phyloP scores from a whole-genome alignment of 2,113 vertebrate genomes.

The Embiotoca jacksoni region DNA sequence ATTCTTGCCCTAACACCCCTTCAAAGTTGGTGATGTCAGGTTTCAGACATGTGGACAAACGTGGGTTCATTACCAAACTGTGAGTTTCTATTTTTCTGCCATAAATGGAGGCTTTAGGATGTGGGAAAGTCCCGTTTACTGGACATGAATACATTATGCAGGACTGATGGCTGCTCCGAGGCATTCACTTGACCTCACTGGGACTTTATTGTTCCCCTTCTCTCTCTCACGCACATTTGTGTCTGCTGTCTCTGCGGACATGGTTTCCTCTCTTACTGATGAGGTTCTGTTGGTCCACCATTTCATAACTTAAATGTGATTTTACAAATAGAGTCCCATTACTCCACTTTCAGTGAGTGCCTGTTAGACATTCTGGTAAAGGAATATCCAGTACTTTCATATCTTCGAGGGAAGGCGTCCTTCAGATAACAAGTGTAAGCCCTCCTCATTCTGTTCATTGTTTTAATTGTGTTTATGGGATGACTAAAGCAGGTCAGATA shows the following conservation, averaged over 20 bases:
- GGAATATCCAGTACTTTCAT: background rate
- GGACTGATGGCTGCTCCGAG: background rate
- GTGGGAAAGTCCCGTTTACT: slow-evolving; percentile 15
- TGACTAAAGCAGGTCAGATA: slow-evolving; percentile 23
- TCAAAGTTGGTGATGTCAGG: slow-evolving; percentile 31
- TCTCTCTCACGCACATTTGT: slow-evolving; percentile 34
- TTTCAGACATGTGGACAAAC: slow-evolving; percentile 12
- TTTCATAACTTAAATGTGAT: too few species aligned
- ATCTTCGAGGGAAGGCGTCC: background rate
- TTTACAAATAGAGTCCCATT: too few species aligned
- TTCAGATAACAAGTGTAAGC: background rate
- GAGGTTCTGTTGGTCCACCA: too few species aligned
- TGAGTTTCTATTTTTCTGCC: background rate
- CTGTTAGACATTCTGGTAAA: background rate
- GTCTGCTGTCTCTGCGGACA: background rate
- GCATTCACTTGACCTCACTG: slow-evolving; percentile 42
- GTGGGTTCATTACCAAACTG: background rate
- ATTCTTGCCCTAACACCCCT: background rate
- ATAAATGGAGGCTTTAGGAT: slow-evolving; percentile 7
- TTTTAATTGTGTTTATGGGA: background rate
- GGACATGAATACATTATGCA: slow-evolving; percentile 26
- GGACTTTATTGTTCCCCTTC: background rate
- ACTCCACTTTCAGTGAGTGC: background rate
- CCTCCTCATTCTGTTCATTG: background rate
- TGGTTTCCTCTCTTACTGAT: too few species aligned